Evolutionary conservation across 1,140 invertebrate genomes (phyloP), one percentile per base, ranked within the genome.

Genomic region (Atta cephalotes): DNA sequence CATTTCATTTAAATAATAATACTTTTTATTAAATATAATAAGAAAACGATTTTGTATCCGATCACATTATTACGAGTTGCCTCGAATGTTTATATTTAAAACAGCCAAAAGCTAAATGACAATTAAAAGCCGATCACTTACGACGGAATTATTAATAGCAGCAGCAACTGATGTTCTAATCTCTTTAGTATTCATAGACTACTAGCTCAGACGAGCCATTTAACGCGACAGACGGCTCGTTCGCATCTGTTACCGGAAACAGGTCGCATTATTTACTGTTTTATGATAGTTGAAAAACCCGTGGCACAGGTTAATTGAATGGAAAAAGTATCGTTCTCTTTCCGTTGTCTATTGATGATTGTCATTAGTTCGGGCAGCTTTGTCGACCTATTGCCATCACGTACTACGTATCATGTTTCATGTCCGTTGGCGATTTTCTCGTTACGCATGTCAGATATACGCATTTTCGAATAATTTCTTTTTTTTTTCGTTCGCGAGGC

Each of bases 211-310:
- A 21, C 53, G 39, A 70, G 35, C 3, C 56, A 25, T 25, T 80
- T 66, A 53, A 60, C n/a, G 53, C 74, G 76, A 80, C n/a, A 45
- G 80, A 56, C 87, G 53, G 76, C 56, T 18, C 14, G 63, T 21
- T 56, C 58, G 62, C 90, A 89, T 92, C 90, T 92, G 92, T 68
- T 82, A 63, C 71, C 86, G 89, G 86, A 90, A 92, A 60, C 66
- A 58, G 51, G 51, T 76, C 70, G 31, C 49, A 68, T 91, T 87
- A 89, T 88, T 21, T 85, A 56, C 62, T 77, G 45, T 78, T 91
- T 89, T 84, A 86, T 76, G 51, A 85, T 72, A 80, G 53, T 49
- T 63, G 21, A 65, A 12, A 58, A 79, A 66, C 56, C 2, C 51
- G 28, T 18, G 1, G 18, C 18, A 81, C 51, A 63, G 68, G 85